Base-by-base conservation (phyloP, 2,797 vertebrate species). In the Clamator glandarius region DNA sequence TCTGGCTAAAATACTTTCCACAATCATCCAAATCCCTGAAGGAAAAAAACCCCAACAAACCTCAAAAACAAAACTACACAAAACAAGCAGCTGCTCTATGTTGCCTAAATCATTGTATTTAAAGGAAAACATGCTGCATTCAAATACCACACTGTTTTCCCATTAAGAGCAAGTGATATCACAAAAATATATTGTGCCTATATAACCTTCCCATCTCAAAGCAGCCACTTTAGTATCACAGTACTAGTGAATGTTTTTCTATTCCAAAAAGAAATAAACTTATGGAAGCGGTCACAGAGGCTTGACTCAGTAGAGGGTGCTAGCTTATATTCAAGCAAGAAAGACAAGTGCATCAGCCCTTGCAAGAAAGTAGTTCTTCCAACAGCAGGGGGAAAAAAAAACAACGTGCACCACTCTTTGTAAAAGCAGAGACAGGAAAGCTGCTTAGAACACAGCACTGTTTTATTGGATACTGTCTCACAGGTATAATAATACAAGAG, bases 1-100 rank as follows among this genome's bases (percentile, higher is more conserved):
- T 91, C 94, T 94, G 91, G 90, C 88, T 90, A 93, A 79, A 94
- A 82, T 48, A 78, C 33, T 92, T 91, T 28, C 69, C 62, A 89
- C 31, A 90, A 19, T 81, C 26, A 92, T 84, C 54, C 83, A 93
- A 90, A 92, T 85, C 81, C 63, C 87, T 88, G 69, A 91, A 96
- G 84, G 77, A 26, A 81, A 62, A 46, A 73, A 26, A 35, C 13
- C 51, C 17, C 35, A 64, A 16, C 21, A 42, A 84, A 39, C 23
- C 23, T 12, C 12, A 66, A 61, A 90, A 41, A 0, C 63, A 66
- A 78, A 74, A 4, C 0, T 13, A 77, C 29, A 83, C 5, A 93
- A 75, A 90, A 31, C 48, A 82, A 89, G 44, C 84, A 88, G 87
- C 84, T 95, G 76, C 82, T 83, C 58, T 42, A 63, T 21, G 61